Evolutionary conservation across 53 echinoderm and acorn worm genomes (phyloP).

Genomic region (Stichopus horrens): DNA sequence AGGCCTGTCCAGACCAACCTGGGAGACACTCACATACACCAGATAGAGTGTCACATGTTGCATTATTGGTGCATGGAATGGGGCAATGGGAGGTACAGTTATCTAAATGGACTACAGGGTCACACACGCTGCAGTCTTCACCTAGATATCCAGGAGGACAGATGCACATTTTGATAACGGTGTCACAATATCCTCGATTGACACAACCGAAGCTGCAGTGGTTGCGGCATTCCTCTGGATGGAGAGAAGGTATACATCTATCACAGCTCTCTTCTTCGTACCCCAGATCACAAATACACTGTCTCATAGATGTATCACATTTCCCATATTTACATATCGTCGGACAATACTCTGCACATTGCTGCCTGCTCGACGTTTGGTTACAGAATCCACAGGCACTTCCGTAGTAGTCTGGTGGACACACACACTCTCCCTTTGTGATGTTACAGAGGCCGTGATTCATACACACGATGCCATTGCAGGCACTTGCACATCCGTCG

Average conservation of each 20-base stretch:
- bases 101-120: slow-evolving; percentile 46
- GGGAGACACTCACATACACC: slow-evolving; percentile 54
- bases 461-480: slow-evolving; percentile 46
- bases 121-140: slow-evolving; percentile 59
- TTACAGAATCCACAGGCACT: slow-evolving; percentile 52
- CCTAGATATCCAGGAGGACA: slow-evolving; percentile 56
- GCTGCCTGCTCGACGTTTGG: slow-evolving; percentile 23
- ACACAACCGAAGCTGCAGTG: slow-evolving; percentile 51
- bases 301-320: slow-evolving; percentile 17
- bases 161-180: slow-evolving; percentile 11
- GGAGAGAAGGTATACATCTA: slow-evolving; percentile 48
- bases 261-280: slow-evolving; percentile 52
- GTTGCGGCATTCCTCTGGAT: slow-evolving; percentile 45
- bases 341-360: slow-evolving; percentile 13
- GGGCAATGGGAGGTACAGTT: slow-evolving; percentile 59
- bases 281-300: slow-evolving; percentile 61
- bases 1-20: slow-evolving; percentile 56
- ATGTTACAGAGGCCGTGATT: slow-evolving; percentile 57
- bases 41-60: slow-evolving; percentile 47
- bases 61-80: slow-evolving; percentile 51
- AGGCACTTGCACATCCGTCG: slow-evolving; percentile 42
- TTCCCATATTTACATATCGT: slow-evolving; percentile 30
- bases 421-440: slow-evolving; percentile 47
- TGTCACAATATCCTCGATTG: slow-evolving; percentile 56
- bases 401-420: slow-evolving; percentile 54